Base-by-base conservation (phyloP, 2,888 invertebrate species). In the Byasa hedistus region DNA sequence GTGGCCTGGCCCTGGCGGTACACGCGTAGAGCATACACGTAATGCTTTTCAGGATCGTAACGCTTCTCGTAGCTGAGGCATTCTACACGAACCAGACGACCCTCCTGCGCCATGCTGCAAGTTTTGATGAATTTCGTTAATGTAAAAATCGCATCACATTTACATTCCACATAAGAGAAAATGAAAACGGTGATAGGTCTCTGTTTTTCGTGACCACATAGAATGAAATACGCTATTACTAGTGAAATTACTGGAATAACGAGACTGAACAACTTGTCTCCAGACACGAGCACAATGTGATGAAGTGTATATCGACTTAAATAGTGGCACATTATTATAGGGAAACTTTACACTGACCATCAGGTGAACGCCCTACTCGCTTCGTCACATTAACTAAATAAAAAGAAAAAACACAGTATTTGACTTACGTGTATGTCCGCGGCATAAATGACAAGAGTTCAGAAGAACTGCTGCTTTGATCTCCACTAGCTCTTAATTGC, bases 21-120 rank as follows among this genome's bases (percentile, higher is more conserved):
- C 48, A 99, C 96, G 72, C 95, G 94, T 72, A 97, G 91, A 71
- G 97, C 95, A 83, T 97, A 98, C 75, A 99, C 98, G 86, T 99
- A 99, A 92, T 98, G 98, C 92, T 99, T 99, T 81, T 98, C 98
- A 19, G 98, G 98, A 81, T 97, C 97, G 85, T 98, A 98, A 73
- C 98, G 95, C 84, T 99, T 99, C 87, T 98, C 97, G 86, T 95
- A 98, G 69, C 96, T 96, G 69, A 96, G 94, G 15, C 99, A 96
- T 80, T 96, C 95, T 0, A 98, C 97, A 71, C 94, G 94, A 57
- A 94, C 94, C 56, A 99, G 93, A 8, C 96, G 95, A 1, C 99
- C 99, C 89, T 99, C 99, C 79, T 96, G 96, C 56, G 95, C 93
- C 94, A 96, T 95, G 72, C 97, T 98, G 79, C n/a, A 48, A n/a